These are phyloP conservation scores for Sebastes itinus DNA, from an alignment of 2,797 vertebrate species.

Conservation along the genomic window DNA sequence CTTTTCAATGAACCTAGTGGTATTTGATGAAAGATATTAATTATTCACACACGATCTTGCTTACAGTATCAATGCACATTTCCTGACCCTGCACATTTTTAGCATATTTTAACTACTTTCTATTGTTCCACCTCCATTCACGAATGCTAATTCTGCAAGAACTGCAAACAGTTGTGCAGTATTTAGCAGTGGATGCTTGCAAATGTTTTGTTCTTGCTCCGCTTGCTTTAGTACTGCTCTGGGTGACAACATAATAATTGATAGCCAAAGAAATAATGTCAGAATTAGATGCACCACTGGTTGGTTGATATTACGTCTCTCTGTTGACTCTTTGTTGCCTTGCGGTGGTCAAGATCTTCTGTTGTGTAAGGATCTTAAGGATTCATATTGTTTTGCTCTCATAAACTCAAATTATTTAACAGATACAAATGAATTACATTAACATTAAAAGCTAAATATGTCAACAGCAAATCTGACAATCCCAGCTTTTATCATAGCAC, in stretches of 20 bases:
- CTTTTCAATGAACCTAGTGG: conserved; percentile 23
- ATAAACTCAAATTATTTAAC: not conserved
- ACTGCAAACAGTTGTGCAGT: conserved; percentile 21
- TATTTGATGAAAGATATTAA: conserved; percentile 52
- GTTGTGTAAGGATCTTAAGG: not conserved
- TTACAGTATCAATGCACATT: conserved; percentile 30
- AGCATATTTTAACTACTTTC: conserved; percentile 35
- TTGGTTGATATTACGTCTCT: conserved; percentile 33
- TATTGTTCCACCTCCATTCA: conserved; percentile 44
- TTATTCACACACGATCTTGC: conserved; percentile 49
- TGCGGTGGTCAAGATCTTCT: not conserved
- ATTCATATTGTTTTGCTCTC: not conserved
- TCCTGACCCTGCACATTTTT: conserved; percentile 56
- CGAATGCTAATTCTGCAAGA: conserved; percentile 53
- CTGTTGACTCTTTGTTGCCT: conserved; percentile 28
- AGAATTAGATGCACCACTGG: conserved; percentile 28
- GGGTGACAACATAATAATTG: conserved; percentile 44
- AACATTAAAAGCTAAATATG: not conserved
- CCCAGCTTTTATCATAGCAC: not conserved
- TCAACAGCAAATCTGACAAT: not conserved
- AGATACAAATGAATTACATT: not conserved
- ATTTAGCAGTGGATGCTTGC: not conserved
- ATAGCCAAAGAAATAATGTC: conserved; percentile 36
- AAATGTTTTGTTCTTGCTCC: conserved; percentile 19
- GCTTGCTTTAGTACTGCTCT: conserved; percentile 27